These are phyloP conservation scores for Aquatica leii DNA, from an alignment of 2,888 invertebrate species.

Conservation along the genomic window DNA sequence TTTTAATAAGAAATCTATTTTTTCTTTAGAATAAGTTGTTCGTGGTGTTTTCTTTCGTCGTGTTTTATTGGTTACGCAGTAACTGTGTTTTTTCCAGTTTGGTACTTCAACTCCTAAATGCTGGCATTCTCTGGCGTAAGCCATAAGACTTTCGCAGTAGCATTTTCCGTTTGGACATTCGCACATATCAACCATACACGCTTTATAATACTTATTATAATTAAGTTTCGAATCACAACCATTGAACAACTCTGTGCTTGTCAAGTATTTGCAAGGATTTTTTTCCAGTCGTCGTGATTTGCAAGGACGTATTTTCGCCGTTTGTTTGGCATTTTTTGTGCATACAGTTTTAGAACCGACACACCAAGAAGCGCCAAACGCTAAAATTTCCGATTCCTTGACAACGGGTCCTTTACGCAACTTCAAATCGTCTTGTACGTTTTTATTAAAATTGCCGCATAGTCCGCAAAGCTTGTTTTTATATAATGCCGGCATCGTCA, in stretches of 20 bases:
- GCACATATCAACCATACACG: conserved; percentile 86
- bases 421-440: conserved; percentile 82
- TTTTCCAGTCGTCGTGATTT: conserved; percentile 51
- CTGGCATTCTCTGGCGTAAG: conserved; percentile 88
- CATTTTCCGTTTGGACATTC: conserved; percentile 84
- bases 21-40: conserved; percentile 32
- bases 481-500: conserved; percentile 77
- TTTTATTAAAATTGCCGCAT: conserved; percentile 93
- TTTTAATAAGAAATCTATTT: conserved; percentile 37
- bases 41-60: conserved; percentile 27
- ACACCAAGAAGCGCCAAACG: conserved; percentile 90
- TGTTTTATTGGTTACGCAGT: conserved; percentile 28
- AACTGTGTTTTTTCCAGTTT: conserved; percentile 70
- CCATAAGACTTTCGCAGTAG: conserved; percentile 89
- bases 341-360: conserved; percentile 83
- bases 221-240: conserved; percentile 83
- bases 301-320: conserved; percentile 59
- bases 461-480: conserved; percentile 86
- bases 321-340: conserved; percentile 63
- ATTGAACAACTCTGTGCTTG: conserved; percentile 69
- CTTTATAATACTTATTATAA: conserved; percentile 82
- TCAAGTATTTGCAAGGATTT: conserved; percentile 51
- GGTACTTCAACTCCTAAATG: conserved; percentile 76
- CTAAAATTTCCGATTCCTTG: conserved; percentile 69
- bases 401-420: conserved; percentile 73